These are phyloP conservation scores for Drosophila biarmipes DNA, from an alignment of 1,140 invertebrate species.

Conservation along the genomic window DNA sequence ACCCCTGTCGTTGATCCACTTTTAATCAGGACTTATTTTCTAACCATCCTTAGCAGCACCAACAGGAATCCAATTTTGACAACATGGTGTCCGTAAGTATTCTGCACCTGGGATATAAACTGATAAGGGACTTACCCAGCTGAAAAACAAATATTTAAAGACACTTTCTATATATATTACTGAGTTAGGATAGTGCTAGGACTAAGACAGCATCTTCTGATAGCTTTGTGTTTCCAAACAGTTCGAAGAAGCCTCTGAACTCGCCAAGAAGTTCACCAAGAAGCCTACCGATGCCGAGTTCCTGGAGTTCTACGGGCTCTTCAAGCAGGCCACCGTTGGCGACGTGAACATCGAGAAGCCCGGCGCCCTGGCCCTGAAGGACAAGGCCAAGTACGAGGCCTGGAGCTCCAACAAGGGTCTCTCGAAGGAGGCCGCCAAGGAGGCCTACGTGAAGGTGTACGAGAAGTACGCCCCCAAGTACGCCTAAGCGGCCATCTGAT, in stretches of 20 bases:
- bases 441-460: constrained; percentile 92
- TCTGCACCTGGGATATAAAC: not conserved
- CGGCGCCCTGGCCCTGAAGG: constrained; percentile 95
- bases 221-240: constrained; percentile 42
- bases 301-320: constrained; percentile 93
- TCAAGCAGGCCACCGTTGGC: constrained; percentile 93
- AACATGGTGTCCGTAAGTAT: constrained; percentile 43
- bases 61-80: constrained; percentile 13
- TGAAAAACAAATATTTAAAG: not conserved
- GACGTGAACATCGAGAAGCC: constrained; percentile 92
- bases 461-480: constrained; percentile 86
- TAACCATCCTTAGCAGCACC: constrained; percentile 5
- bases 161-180: not conserved
- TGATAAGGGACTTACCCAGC: not conserved
- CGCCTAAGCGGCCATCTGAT: constrained; percentile 32
- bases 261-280: constrained; percentile 91
- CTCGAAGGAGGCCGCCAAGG: constrained; percentile 91
- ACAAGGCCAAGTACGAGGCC: constrained; percentile 98
- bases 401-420: constrained; percentile 94
- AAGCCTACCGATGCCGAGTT: constrained; percentile 92
- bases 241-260: constrained; percentile 91
- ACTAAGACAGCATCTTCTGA: not conserved
- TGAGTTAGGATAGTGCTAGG: not conserved
- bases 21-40: constrained; percentile 1
- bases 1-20: not conserved